phyloP scores from a whole-genome alignment of 2,888 invertebrate genomes.

The Anoncus sp. region DNA sequence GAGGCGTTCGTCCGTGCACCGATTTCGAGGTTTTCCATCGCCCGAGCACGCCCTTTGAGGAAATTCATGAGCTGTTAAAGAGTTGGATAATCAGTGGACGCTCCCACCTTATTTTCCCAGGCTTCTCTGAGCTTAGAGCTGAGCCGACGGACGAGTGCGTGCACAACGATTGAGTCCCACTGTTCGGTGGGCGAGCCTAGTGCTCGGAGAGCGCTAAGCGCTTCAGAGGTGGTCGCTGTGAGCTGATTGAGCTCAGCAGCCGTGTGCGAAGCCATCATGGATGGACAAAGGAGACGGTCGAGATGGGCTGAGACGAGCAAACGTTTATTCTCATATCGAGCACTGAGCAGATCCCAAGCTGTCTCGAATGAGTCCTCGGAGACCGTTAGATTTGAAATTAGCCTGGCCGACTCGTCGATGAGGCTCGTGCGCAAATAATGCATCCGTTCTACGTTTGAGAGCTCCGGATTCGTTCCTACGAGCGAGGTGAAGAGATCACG shows the following conservation, averaged over 20 bases:
- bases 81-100: background rate
- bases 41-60: constrained; percentile 25
- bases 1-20: too few species aligned
- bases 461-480: background rate
- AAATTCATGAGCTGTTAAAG: background rate
- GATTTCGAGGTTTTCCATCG: constrained; percentile 10
- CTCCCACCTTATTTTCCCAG: constrained; percentile 34
- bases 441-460: constrained; percentile 7
- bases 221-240: background rate
- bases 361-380: constrained; percentile 23
- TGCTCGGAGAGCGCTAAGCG: constrained; percentile 16
- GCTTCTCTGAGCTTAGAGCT: constrained; percentile 1
- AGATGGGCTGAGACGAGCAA: constrained; percentile 10
- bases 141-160: background rate
- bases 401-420: background rate
- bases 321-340: constrained; percentile 16
- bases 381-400: constrained; percentile 6
- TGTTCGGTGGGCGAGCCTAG: background rate
- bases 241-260: background rate
- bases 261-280: background rate
- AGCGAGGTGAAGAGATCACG: constrained; percentile 9
- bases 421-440: constrained; percentile 16
- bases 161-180: background rate
- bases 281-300: background rate
- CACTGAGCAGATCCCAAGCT: constrained; percentile 21